A percentile compares a stretch with the other conserved stretches of the same genome.
These are phyloP conservation scores for Sturmia bella DNA, from an alignment of 2,888 invertebrate genomes.

Conservation along the genomic window DNA sequence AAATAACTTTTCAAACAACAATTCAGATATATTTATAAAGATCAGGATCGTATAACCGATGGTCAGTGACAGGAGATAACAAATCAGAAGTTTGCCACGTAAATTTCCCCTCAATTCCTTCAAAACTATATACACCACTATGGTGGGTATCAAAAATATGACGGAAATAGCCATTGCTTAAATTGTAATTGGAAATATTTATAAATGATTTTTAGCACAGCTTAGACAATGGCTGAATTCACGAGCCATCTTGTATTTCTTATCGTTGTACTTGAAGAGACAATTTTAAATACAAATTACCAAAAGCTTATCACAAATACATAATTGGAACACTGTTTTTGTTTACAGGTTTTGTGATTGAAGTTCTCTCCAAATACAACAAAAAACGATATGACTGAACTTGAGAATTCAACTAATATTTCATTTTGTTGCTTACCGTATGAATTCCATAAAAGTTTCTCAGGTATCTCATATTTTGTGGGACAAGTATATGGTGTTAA, in stretches of 20 bases:
- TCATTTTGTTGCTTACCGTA: constrained; percentile 37
- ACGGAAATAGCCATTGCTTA: constrained; percentile 87
- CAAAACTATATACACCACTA: constrained; percentile 86
- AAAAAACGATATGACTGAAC: too few species aligned
- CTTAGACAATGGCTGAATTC: too few species aligned
- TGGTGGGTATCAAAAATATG: constrained; percentile 86
- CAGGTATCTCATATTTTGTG: constrained; percentile 1
- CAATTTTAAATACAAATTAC: too few species aligned
- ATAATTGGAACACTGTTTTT: too few species aligned
- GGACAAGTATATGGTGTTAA: constrained; percentile 69
- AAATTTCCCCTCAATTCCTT: constrained; percentile 86
- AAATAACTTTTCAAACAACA: neutral
- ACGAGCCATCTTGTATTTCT: too few species aligned
- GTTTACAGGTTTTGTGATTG: too few species aligned
- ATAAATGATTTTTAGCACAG: too few species aligned
- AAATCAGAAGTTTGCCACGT: constrained; percentile 88
- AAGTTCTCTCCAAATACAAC: too few species aligned
- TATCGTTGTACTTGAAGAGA: too few species aligned
- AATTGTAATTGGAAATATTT: neutral
- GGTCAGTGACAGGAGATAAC: constrained; percentile 86
- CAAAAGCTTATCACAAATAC: too few species aligned
- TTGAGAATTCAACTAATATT: too few species aligned
- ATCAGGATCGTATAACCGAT: constrained; percentile 83
- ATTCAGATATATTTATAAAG: constrained; percentile 41
- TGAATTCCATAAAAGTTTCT: constrained; percentile 42